Evolutionary conservation across 2,113 vertebrate species (phyloP).

Genomic region (Dinomys branickii): DNA sequence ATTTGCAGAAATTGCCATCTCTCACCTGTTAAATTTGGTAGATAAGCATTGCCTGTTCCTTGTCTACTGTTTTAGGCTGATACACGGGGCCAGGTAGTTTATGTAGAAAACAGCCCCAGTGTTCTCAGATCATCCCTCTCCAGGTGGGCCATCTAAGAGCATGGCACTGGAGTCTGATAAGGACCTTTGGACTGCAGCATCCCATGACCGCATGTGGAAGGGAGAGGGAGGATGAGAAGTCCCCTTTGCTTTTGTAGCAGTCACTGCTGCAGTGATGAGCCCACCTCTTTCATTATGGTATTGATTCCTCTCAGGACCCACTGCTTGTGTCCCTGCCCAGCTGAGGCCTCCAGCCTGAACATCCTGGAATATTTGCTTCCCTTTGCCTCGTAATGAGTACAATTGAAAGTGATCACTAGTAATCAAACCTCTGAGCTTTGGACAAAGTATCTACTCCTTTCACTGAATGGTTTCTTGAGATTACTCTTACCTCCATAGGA

Average conservation of each 20-base stretch:
- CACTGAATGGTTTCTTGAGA: conserved; percentile 6
- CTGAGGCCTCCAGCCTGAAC: not conserved
- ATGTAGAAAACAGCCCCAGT: not conserved
- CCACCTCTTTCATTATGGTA: no score
- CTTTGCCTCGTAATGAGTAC: not conserved
- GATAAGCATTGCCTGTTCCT: not conserved
- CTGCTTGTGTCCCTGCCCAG: not conserved
- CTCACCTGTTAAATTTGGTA: not conserved
- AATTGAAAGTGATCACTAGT: not conserved
- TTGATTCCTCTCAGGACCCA: no score
- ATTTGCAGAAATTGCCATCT: not conserved
- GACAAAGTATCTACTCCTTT: conserved; percentile 19
- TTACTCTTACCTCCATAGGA: not conserved
- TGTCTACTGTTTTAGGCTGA: not conserved
- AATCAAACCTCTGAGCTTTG: not conserved
- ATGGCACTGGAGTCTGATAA: not conserved
- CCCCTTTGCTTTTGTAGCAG: no score
- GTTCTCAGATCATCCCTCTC: not conserved
- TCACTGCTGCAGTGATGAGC: not conserved
- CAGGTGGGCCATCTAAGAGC: not conserved
- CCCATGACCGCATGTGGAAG: not conserved
- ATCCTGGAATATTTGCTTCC: not conserved
- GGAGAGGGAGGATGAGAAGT: not conserved
- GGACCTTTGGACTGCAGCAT: no score
- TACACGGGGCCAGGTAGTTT: not conserved